phyloP scores from a whole-genome alignment of 2,797 vertebrate species.

The Cyclopterus lumpus region DNA sequence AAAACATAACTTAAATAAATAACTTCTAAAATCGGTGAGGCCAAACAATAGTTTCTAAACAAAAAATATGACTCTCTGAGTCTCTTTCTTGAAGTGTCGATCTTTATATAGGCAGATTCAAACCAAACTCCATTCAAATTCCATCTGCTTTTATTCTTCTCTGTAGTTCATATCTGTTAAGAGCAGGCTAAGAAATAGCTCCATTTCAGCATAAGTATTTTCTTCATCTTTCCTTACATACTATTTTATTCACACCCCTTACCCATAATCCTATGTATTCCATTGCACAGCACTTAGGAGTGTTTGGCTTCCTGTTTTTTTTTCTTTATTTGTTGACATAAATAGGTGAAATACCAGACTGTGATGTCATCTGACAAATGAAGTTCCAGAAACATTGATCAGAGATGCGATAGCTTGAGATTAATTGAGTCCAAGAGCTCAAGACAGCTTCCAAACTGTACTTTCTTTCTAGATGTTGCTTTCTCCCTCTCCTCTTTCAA shows the following conservation, averaged over 20 bases:
- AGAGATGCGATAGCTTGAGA: not conserved
- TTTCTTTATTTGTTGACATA: not conserved
- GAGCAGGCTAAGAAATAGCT: not conserved
- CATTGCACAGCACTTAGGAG: not conserved
- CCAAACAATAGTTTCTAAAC: too few species aligned
- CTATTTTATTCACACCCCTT: not conserved
- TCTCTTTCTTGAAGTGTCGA: not conserved
- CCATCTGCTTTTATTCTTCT: not conserved
- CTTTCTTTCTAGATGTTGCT: not conserved
- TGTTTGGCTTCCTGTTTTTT: not conserved
- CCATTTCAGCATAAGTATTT: not conserved
- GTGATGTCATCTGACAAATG: not conserved
- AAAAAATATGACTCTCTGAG: too few species aligned
- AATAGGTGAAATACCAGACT: not conserved
- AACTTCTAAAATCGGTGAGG: too few species aligned
- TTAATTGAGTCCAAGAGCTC: not conserved
- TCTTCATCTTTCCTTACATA: not conserved
- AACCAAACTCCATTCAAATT: constrained; percentile 1
- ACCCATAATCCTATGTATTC: not conserved
- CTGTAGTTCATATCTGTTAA: not conserved
- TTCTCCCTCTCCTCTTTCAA: constrained; percentile 9
- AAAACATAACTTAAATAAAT: too few species aligned
- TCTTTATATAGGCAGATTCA: not conserved
- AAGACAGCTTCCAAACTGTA: not conserved
- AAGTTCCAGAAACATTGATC: not conserved